Base-by-base conservation (phyloP, 2,797 vertebrate genomes). In the Allochrocebus solatus region DNA sequence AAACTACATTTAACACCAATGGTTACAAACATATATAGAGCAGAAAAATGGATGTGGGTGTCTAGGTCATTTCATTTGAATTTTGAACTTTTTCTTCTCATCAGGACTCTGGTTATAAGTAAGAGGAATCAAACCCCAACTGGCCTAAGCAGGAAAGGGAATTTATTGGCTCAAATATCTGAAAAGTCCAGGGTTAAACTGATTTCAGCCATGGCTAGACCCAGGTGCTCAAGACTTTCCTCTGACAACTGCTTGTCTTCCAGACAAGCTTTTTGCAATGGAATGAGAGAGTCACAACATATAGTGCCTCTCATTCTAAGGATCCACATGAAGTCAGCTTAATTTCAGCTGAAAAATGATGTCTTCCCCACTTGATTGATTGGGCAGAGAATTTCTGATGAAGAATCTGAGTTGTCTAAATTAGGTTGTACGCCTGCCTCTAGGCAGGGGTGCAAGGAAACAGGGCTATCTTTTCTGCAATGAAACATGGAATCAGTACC, bases 51-150 rank as follows among this genome's bases (percentile, higher is more conserved):
- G 17, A 59, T 89, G 11, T 48, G 78, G 46, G 21, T 67, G 81
- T 95, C 36, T 50, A 85, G 11, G 21, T 94, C 41, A 50, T 95
- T 97, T 97, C 33, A 50, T 96, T 24, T 48, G 57, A 91, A 82
- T 43, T 86, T n/a, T 30, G 72, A 80, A 39, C 39, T 96, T 61
- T 85, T 13, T 89, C 39, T 94, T 89, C 24, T 87, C 57, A n/a
- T 33, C 13, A 90, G 11, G 55, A 91, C 30, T 19, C 16, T 92
- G 43, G 17, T 46, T 90, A 53, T 17, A 84, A 84, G 16, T 64
- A 26, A 86, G 22, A 91, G 22, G n/a, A 82, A 55, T 78, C 24
- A 70, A 85, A 82, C 28, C 94, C 39, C 36, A 80, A 88, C 48
- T 75, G 82, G 10, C 3, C 70, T 76, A 72, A 39, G 11, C n/a